Evolutionary conservation across 2,888 invertebrate species (phyloP).

Genomic region (Euzetes globulus): DNA sequence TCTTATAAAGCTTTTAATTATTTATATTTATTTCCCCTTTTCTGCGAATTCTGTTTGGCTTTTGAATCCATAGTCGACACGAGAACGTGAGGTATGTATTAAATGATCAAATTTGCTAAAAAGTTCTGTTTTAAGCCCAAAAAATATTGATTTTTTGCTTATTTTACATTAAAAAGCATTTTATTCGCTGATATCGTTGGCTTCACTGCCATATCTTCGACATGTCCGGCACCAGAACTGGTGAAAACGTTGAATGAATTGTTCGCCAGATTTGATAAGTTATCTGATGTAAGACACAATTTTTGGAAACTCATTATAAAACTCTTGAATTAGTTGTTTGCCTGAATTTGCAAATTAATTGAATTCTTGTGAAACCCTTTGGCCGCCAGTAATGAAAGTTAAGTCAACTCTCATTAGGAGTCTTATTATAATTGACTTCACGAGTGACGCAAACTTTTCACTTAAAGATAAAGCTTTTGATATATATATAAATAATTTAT

Average conservation of each 20-base stretch:
- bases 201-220: constrained; percentile 90
- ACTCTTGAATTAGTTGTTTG: background rate
- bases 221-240: constrained; percentile 88
- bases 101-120: background rate
- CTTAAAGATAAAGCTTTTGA: background rate
- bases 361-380: constrained; percentile 5
- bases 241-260: constrained; percentile 92
- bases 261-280: constrained; percentile 87
- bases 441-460: background rate
- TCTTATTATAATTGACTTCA: constrained; percentile 1
- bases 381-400: background rate
- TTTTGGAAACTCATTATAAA: background rate
- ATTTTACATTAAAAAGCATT: constrained; percentile 58
- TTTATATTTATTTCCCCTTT: background rate
- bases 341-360: constrained; percentile 18
- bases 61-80: constrained; percentile 31
- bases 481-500: background rate
- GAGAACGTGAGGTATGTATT: constrained; percentile 77
- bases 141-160: constrained; percentile 8
- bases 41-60: background rate
- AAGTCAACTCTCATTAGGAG: background rate
- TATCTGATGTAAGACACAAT: constrained; percentile 53
- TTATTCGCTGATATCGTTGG: constrained; percentile 97
- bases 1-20: constrained; percentile 47
- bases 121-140: background rate